Percentiles rank a stretch among this genome's conserved stretches.
Evolutionary conservation across 2,888 invertebrate genomes (phyloP).

Genomic region (Meiosimyza decipiens): DNA sequence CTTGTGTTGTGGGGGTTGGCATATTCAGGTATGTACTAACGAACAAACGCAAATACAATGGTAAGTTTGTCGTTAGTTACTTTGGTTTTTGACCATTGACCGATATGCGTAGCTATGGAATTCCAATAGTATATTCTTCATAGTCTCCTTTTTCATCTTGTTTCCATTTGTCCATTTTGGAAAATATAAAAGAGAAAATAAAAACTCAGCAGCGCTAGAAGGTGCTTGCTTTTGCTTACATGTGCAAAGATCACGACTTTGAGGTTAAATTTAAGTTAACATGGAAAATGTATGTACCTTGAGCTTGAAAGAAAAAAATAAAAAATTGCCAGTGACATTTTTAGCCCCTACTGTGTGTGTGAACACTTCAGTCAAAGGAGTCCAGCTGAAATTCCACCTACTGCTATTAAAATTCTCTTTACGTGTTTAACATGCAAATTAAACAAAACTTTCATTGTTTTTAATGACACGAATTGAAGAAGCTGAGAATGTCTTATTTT

Average conservation of each 20-base stretch:
- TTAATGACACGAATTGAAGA: constrained; percentile 6
- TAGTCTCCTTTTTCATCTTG: neutral
- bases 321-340: neutral
- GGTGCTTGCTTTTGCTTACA: neutral
- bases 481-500: neutral
- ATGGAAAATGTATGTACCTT: constrained; percentile 9
- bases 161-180: too few species aligned
- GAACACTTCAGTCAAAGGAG: too few species aligned
- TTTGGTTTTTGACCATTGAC: constrained; percentile 37
- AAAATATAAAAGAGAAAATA: neutral
- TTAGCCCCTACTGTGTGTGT: neutral
- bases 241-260: constrained; percentile 29
- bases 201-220: neutral
- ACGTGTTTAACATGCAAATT: neutral
- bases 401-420: too few species aligned
- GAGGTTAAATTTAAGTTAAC: constrained; percentile 17
- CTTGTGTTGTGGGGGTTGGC: too few species aligned
- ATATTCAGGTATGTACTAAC: neutral
- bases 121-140: neutral
- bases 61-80: constrained; percentile 4
- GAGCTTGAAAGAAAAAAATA: neutral
- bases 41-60: too few species aligned
- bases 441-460: neutral
- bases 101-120: constrained; percentile 37
- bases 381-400: too few species aligned